Percentiles rank a stretch among this genome's conserved stretches.
Conservation (phyloP, 2,888 invertebrate species). For the Linyphia triangularis region DNA sequence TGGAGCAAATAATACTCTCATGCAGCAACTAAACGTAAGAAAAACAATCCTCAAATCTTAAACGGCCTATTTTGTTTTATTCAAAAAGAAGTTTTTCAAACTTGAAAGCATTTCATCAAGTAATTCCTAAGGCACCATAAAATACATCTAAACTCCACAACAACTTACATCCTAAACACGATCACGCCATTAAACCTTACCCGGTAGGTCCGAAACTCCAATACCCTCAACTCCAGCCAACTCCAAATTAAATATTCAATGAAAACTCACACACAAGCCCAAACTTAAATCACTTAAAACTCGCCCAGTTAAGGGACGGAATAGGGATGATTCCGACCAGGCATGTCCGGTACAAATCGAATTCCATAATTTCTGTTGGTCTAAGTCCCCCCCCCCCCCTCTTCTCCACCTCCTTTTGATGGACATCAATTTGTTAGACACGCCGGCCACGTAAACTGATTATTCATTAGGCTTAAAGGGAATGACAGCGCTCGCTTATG, state of each 20-base stretch:
- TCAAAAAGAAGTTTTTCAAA: not conserved
- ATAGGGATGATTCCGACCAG: not conserved
- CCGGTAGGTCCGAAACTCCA: not conserved
- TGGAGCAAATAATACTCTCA: too few species aligned
- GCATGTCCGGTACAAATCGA: constrained; percentile 47
- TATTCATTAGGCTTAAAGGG: constrained; percentile 72
- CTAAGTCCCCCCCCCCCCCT: not conserved
- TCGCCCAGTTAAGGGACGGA: not conserved
- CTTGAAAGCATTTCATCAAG: not conserved
- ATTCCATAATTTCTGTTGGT: constrained; percentile 70
- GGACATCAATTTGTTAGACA: constrained; percentile 72
- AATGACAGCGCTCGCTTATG: constrained; percentile 66
- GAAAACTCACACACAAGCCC: not conserved
- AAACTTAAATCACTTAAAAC: constrained; percentile 38
- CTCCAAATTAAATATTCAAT: not conserved
- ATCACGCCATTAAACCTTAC: not conserved
- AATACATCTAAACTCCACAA: not conserved
- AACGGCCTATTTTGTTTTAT: not conserved
- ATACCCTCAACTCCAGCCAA: not conserved
- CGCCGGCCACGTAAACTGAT: constrained; percentile 73
- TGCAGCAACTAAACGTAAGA: too few species aligned
- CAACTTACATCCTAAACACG: not conserved
- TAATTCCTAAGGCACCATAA: not conserved
- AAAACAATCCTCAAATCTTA: too few species aligned
- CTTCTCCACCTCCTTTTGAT: constrained; percentile 36